Conservation (phyloP, 1,140 invertebrate species). For the Drosophila punjabiensis region DNA sequence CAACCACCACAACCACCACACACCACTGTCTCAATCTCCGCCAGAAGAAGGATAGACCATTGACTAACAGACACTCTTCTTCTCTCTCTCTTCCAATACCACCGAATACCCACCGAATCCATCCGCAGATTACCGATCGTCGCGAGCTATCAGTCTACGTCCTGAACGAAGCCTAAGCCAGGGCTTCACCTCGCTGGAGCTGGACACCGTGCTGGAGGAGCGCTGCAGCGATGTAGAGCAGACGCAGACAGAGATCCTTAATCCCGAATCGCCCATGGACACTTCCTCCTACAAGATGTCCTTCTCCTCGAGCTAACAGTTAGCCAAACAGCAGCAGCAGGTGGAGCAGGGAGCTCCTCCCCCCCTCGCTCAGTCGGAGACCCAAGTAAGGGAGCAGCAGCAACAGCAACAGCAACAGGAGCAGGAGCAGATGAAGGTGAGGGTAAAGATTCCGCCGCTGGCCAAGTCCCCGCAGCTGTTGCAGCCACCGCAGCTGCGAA, state of each 20-base stretch:
- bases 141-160: conserved; percentile 89
- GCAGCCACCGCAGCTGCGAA: conserved; percentile 64
- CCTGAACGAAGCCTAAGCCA: conserved; percentile 88
- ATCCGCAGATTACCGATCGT: conserved; percentile 86
- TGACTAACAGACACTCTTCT: background rate
- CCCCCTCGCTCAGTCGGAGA: background rate
- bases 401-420: background rate
- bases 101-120: background rate
- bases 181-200: conserved; percentile 90
- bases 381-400: background rate
- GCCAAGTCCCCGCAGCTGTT: conserved; percentile 43
- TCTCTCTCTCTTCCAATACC: background rate
- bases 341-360: conserved; percentile 20
- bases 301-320: conserved; percentile 84
- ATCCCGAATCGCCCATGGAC: conserved; percentile 81
- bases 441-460: conserved; percentile 1
- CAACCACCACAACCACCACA: too few relatives aligned
- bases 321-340: conserved; percentile 60
- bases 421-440: conserved; percentile 9
- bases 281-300: conserved; percentile 81
- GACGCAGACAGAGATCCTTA: conserved; percentile 86
- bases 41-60: too few relatives aligned
- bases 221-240: conserved; percentile 90
- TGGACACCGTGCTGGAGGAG: conserved; percentile 93
- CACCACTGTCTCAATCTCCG: background rate